phyloP scores from a whole-genome alignment of 1,140 invertebrate genomes.

The Bicyclus anynana region DNA sequence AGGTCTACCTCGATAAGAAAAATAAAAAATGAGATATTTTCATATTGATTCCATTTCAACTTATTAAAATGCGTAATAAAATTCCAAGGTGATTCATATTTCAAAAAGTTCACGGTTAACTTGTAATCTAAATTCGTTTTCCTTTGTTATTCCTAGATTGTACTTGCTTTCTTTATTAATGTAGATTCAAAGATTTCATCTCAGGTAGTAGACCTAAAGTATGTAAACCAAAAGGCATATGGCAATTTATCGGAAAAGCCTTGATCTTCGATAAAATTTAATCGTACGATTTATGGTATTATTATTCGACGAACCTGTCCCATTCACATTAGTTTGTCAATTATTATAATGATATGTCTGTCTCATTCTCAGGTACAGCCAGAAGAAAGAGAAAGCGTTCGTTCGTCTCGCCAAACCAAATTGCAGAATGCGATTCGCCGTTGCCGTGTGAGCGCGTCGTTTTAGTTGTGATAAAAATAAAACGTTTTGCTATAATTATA shows the following conservation, averaged over 20 bases:
- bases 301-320: conserved; percentile 39
- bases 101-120: too few relatives aligned
- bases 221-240: not conserved
- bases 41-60: too few relatives aligned
- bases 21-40: too few relatives aligned
- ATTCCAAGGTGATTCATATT: too few relatives aligned
- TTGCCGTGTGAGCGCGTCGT: conserved; percentile 23
- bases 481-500: not conserved
- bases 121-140: too few relatives aligned
- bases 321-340: conserved; percentile 32
- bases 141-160: too few relatives aligned
- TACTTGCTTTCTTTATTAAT: too few relatives aligned
- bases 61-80: too few relatives aligned
- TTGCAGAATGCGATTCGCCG: conserved; percentile 30
- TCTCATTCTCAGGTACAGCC: conserved; percentile 52
- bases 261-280: conserved; percentile 35
- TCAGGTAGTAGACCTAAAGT: too few relatives aligned
- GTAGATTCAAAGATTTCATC: too few relatives aligned
- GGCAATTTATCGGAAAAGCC: conserved; percentile 16
- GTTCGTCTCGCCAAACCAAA: conserved; percentile 7
- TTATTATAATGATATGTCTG: conserved; percentile 36
- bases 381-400: conserved; percentile 32
- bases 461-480: conserved; percentile 8
- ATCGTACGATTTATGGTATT: not conserved
- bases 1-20: too few relatives aligned